Evolutionary conservation across 1,140 invertebrate genomes (phyloP), one percentile per base, ranked within the genome.

Genomic region (Pseudomyrmex flavicornis): DNA sequence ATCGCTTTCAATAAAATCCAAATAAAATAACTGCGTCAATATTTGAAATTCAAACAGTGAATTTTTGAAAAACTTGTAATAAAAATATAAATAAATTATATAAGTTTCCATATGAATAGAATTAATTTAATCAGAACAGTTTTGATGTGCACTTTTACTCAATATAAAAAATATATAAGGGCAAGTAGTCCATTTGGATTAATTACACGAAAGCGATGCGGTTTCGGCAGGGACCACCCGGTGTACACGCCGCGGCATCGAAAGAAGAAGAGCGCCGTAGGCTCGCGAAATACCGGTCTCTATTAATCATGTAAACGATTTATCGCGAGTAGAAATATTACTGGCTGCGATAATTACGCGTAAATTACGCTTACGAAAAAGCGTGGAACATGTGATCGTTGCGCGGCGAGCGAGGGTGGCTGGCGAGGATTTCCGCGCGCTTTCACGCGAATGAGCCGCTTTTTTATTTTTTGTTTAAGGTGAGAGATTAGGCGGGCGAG

Each of bases 271-370:
- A 83, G 66, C 72, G 56, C 76, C 85, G 84, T 84, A 86, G 88
- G 89, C 89, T 84, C 82, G 89, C 89, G 89, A 86, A 90, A 91
- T 92, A 92, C 90, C 91, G 92, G 89, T 90, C 92, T 93, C 92
- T 93, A 94, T 94, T 94, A 94, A 94, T 94, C 93, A 93, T 92
- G 91, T 91, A 93, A 94, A 94, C 93, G 91, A 91, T 92, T 93
- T 92, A 91, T 93, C 92, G 92, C 91, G 87, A 86, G 85, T 84
- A 91, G 86, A 90, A 91, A 91, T 93, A 94, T 93, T 92, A 90
- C 92, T 91, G 87, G 77, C 88, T 87, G 85, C 85, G 91, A 91
- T 93, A 93, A 93, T 93, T 93, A 91, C 89, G 88, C 86, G 85
- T 85, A 92, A 93, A 93, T 93, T 92, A 90, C 85, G 87, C 88